Percentiles rank a stretch among this genome's conserved stretches.
These are phyloP conservation scores for Vanessa atalanta DNA, from an alignment of 1,140 invertebrate species.

Conservation along the genomic window DNA sequence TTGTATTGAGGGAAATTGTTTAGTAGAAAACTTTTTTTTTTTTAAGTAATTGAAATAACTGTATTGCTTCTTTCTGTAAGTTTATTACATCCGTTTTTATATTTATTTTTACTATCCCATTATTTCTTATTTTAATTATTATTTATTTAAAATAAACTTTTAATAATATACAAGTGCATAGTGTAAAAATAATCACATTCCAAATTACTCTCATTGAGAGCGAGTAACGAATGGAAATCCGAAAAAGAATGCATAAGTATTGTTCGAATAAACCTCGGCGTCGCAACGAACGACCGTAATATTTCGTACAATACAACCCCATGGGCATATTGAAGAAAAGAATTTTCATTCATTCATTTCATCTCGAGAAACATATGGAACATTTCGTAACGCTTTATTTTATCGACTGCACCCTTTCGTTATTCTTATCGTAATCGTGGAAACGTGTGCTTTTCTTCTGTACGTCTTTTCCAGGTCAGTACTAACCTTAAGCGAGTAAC, in stretches of 20 bases:
- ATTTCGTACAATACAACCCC: slow-evolving; percentile 30
- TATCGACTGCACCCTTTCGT: slow-evolving; percentile 20
- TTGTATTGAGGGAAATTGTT: too few relatives aligned
- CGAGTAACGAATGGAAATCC: slow-evolving; percentile 12
- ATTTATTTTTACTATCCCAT: too few relatives aligned
- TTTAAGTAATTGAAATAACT: too few relatives aligned
- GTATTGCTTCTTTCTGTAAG: too few relatives aligned
- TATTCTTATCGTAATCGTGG: slow-evolving; percentile 1
- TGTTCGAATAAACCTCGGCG: slow-evolving; percentile 24
- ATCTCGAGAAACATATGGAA: slow-evolving; percentile 36
- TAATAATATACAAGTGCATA: neutral
- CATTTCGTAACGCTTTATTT: slow-evolving; percentile 7
- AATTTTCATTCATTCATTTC: slow-evolving; percentile 37
- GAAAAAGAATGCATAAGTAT: slow-evolving; percentile 14
- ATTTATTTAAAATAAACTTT: neutral
- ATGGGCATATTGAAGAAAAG: slow-evolving; percentile 31
- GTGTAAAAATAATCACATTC: neutral
- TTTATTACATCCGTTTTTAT: too few relatives aligned
- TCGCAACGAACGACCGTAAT: slow-evolving; percentile 29
- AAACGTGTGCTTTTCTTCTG: slow-evolving; percentile 10
- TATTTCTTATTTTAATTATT: too few relatives aligned
- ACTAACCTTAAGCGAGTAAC: neutral
- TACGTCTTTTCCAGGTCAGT: slow-evolving; percentile 5
- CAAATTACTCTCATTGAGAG: neutral
- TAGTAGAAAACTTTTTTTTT: too few relatives aligned